Base-by-base conservation (phyloP, 1,140 invertebrate genomes). In the Colletes gigas region DNA sequence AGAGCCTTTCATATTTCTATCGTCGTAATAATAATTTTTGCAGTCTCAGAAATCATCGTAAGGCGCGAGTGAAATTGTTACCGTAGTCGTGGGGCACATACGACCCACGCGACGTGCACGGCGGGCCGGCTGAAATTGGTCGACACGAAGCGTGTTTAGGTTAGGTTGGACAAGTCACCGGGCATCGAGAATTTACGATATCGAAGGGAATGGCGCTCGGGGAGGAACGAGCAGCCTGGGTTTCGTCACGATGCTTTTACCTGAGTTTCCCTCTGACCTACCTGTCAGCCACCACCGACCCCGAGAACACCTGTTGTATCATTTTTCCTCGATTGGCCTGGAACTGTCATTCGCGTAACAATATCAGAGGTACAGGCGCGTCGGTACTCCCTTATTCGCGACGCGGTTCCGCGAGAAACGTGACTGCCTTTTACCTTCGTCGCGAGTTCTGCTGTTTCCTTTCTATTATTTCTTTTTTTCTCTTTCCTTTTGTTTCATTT, bases 341-440 rank as follows among this genome's bases (percentile, higher is more conserved):
- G 39, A 72, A 81, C 83, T 70, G 80, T 85, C 68, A 81, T 84
- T 85, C 74, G 5, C 72, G 59, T 81, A 84, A 85, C 66, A 72
- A 84, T 85, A 76, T 73, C 78, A 67, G 55, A 39, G 54, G 30
- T 66, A n/a, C 30, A 52, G 30, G 47, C 19, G 7, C 9, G 21
- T 6, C 39, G 10, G 15, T 57, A 19, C 59, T 74, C 7, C 65
- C 41, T 47, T 47, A n/a, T 30, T 41, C 17, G 44, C 44, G n/a
- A n/a, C 54, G 60, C 8, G 15, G 10, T 12, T 6, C 47, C 60
- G 39, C 17, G 17, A 50, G 21, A n/a, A 54, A 76, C 73, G 39
- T 44, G 19, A 76, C 44, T 44, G 50, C n/a, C 17, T 47, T 73
- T 52, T 8, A n/a, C 17, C 21, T 3, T 62, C 10, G 6, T 12